Percentiles rank a stretch among this genome's conserved stretches.
Conservation (phyloP, 35 echinoderm and acorn worm species). For the Diadema setosum region DNA sequence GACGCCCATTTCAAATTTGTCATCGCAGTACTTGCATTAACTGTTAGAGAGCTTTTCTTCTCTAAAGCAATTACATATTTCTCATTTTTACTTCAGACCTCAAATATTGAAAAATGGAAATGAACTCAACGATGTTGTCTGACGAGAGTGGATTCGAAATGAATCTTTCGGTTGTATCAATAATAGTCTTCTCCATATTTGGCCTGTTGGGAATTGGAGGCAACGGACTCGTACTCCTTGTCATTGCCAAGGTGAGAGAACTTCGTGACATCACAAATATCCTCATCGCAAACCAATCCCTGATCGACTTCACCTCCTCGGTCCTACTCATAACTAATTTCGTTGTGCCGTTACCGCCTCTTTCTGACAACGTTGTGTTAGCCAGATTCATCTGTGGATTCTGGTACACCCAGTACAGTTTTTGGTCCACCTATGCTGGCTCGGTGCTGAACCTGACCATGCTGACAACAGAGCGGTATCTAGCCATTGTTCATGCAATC, state of each 20-base stretch:
- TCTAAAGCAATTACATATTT: too few species aligned
- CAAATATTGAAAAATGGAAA: too few species aligned
- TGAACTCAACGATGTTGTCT: too few species aligned
- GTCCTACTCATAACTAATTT: constrained; percentile 5
- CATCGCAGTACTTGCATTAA: too few species aligned
- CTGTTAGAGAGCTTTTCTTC: too few species aligned
- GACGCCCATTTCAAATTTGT: too few species aligned
- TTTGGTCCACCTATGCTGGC: constrained; percentile 43
- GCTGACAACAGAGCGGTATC: constrained; percentile 53
- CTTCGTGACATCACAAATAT: constrained; percentile 24
- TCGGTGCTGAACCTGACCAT: constrained; percentile 46
- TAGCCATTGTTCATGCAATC: constrained; percentile 43
- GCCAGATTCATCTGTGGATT: constrained; percentile 43
- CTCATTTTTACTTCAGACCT: too few species aligned
- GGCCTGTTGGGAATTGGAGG: constrained; percentile 17
- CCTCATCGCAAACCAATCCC: constrained; percentile 71
- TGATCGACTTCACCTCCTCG: constrained; percentile 45
- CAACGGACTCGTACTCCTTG: constrained; percentile 23
- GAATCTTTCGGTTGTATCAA: too few species aligned
- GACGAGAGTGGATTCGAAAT: too few species aligned
- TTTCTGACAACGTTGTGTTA: background rate
- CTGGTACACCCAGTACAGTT: constrained; percentile 47
- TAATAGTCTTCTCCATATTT: background rate
- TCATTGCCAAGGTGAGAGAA: background rate
- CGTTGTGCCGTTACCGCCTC: background rate